Evolutionary conservation across 1,140 invertebrate species (phyloP), one percentile per base, ranked within the genome.

Genomic region (Palaemon carinicauda): DNA sequence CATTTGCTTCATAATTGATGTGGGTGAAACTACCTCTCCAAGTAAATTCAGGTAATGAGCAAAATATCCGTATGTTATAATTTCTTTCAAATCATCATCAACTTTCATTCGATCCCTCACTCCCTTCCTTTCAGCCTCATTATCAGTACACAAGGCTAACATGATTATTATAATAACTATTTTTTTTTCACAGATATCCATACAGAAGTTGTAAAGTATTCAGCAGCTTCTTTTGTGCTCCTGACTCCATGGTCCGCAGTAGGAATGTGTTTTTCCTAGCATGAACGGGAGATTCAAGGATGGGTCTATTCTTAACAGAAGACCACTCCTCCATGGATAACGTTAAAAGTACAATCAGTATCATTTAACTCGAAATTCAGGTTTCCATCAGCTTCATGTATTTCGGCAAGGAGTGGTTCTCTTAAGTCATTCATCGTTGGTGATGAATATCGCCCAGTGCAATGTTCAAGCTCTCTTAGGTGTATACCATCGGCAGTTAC

Each of bases 1-100:
- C 31, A 54, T 24, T 53, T 80, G 78, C 78, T 80, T 80, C 78
- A 80, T 80, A 52, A 80, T 51, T 80, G 78, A 5, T 29, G 51
- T 33, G 54, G 78, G 78, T 80, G 78, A 53, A 27, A 80, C 33
- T 80, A 80, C 78, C 50, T 80, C 31, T 56, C 24, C 53, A 80
- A 80, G 78, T 80, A 75, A 75, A 75, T 31, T 75, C 7, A 31
- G 73, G 73, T 15, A 75, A 31, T 75, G 73, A 75, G 73, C 73
- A 75, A 31, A 75, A 75, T 31, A 75, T 75, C 33, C 73, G n/a
- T 75, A 75, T 29, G 73, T 75, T 75, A 75, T 29, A 31, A 75
- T 31, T 10, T 75, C 73, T 75, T 75, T 75, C n/a, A 75, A 31
- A 29, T 75, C 33, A 75, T 75, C 73, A 10, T 75, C 73, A 29